Percentiles rank a stretch among this genome's conserved stretches.
These are phyloP conservation scores for Bos javanicus DNA, from an alignment of 2,113 vertebrate genomes.

Conservation along the genomic window DNA sequence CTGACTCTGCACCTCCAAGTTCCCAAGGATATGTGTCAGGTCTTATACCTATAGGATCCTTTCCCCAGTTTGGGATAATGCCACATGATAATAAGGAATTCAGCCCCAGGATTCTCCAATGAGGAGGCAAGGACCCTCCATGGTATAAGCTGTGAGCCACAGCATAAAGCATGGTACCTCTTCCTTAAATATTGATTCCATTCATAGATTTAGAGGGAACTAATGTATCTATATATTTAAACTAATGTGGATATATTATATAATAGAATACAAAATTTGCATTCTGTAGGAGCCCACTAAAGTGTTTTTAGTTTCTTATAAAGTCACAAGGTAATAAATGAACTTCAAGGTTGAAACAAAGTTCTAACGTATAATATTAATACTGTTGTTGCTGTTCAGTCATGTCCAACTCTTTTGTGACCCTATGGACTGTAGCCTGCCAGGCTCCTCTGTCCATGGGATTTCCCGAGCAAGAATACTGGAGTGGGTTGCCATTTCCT, in stretches of 20 bases:
- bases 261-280: not conserved
- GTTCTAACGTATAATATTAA: not conserved
- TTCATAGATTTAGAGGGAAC: not conserved
- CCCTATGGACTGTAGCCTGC: not conserved
- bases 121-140: not conserved
- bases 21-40: not conserved
- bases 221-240: not conserved
- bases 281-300: not conserved
- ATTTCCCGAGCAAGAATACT: not conserved
- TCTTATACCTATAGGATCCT: not conserved
- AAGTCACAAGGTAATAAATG: not conserved
- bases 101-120: not conserved
- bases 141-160: not conserved
- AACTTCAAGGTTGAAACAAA: not conserved
- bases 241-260: not conserved
- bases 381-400: not conserved
- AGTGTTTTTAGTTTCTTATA: not conserved
- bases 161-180: not conserved
- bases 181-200: not conserved
- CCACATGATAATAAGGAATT: not conserved
- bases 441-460: not conserved
- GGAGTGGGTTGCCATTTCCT: not conserved
- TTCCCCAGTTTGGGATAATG: not conserved
- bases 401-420: not conserved
- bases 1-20: not conserved